phyloP scores from a whole-genome alignment of 1,140 invertebrate species.

The Nixonia krombeini region DNA sequence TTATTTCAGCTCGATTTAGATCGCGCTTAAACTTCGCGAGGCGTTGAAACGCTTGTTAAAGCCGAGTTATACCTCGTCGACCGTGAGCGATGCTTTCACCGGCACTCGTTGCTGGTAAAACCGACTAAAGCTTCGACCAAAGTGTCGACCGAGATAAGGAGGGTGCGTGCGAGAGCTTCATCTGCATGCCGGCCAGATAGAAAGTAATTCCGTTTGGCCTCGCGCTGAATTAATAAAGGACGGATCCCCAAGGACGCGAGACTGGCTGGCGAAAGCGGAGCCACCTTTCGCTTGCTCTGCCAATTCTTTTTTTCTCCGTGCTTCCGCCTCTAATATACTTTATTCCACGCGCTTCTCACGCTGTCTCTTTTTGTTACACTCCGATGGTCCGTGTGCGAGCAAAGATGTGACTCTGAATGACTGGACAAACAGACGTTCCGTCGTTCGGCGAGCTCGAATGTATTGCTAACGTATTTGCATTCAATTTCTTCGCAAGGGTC shows the following conservation, averaged over 20 bases:
- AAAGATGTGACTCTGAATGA: slow-evolving; percentile 21
- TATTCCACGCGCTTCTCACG: neutral
- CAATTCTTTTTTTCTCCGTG: neutral
- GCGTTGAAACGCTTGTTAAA: slow-evolving; percentile 11
- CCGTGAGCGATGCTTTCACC: slow-evolving; percentile 17
- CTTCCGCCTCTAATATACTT: slow-evolving; percentile 2
- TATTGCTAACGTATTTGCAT: slow-evolving; percentile 24
- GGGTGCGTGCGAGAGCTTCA: slow-evolving; percentile 14
- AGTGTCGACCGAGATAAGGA: slow-evolving; percentile 6
- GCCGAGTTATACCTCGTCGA: slow-evolving; percentile 10
- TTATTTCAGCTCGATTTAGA: slow-evolving; percentile 15
- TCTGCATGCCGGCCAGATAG: slow-evolving; percentile 20
- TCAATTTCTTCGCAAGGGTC: slow-evolving; percentile 20
- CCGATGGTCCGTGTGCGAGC: slow-evolving; percentile 1
- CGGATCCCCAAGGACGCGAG: slow-evolving; percentile 12
- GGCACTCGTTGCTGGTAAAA: neutral
- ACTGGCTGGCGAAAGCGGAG: slow-evolving; percentile 4
- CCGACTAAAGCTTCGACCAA: slow-evolving; percentile 5
- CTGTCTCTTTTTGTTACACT: neutral
- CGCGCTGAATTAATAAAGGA: slow-evolving; percentile 26
- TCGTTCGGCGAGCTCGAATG: slow-evolving; percentile 6
- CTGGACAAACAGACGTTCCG: slow-evolving; percentile 10
- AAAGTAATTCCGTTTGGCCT: slow-evolving; percentile 25
- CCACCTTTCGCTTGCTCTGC: neutral
- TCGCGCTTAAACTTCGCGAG: slow-evolving; percentile 1